These are phyloP conservation scores for Hylomyscus alleni DNA, from an alignment of 2,797 vertebrate genomes.

Conservation along the genomic window DNA sequence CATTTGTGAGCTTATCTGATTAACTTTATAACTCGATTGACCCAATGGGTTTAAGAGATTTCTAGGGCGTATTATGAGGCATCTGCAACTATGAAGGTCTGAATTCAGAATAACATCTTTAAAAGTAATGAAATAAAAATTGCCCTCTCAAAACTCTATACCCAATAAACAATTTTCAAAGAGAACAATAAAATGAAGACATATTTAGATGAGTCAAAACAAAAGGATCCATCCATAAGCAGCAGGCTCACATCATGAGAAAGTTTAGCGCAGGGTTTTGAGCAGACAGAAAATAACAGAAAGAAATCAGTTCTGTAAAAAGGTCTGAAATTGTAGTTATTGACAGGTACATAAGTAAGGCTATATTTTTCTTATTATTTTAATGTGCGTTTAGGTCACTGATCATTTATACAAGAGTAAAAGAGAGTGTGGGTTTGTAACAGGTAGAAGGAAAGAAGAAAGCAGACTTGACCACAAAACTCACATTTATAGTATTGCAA, in stretches of 20 bases:
- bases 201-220: not conserved
- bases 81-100: not conserved
- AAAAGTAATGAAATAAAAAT: not conserved
- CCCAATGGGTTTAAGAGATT: not conserved
- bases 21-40: not conserved
- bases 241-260: not conserved
- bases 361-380: not conserved
- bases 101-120: not conserved
- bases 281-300: not conserved
- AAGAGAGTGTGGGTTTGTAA: not conserved
- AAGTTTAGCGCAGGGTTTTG: not conserved
- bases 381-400: not conserved
- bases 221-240: not conserved
- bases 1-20: not conserved
- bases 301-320: not conserved
- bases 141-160: not conserved
- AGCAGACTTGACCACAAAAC: not conserved
- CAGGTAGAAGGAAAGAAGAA: not conserved
- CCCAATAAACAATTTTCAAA: not conserved
- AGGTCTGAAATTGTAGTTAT: not conserved
- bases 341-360: not conserved
- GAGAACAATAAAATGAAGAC: not conserved
- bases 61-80: not conserved
- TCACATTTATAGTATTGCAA: not conserved
- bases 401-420: not conserved